phyloP scores from a whole-genome alignment of 2,888 invertebrate species.

The Oegoconia quadripuncta region DNA sequence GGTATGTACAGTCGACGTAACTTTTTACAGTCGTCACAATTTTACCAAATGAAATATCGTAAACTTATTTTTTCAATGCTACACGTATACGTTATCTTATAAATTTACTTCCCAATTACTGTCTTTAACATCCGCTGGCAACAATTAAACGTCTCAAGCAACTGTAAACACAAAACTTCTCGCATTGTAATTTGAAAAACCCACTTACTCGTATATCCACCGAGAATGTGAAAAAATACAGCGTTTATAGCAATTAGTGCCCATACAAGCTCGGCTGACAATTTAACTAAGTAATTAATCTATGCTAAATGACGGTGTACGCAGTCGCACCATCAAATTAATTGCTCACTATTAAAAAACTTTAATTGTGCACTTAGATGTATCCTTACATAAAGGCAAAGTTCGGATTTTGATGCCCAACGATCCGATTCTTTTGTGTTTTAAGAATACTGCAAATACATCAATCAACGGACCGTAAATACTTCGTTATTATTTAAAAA shows the following conservation, averaged over 20 bases:
- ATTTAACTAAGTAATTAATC: conserved; percentile 62
- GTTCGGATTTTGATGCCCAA: no score
- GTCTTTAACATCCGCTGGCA: conserved; percentile 64
- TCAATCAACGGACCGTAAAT: no score
- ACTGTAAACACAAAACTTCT: conserved; percentile 70
- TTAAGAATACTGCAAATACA: no score
- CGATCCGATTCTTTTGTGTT: no score
- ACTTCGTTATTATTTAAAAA: no score
- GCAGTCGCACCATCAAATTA: conserved; percentile 38
- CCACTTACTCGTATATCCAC: conserved; percentile 45
- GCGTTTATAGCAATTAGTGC: conserved; percentile 69
- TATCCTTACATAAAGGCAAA: no score
- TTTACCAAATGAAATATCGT: no score
- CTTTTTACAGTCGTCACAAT: no score
- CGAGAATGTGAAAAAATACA: conserved; percentile 67
- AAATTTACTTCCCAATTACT: conserved; percentile 68
- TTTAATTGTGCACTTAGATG: background rate
- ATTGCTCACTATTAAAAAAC: conserved; percentile 26
- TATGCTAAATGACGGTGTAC: conserved; percentile 42
- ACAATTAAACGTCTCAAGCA: conserved; percentile 73
- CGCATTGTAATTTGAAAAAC: conserved; percentile 64
- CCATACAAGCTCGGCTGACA: conserved; percentile 55
- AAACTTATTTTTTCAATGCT: conserved; percentile 9
- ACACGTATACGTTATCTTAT: conserved; percentile 51
- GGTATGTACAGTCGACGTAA: conserved; percentile 34